Evolutionary conservation across 2,888 invertebrate species (phyloP).

Genomic region (Eudemis profundana): DNA sequence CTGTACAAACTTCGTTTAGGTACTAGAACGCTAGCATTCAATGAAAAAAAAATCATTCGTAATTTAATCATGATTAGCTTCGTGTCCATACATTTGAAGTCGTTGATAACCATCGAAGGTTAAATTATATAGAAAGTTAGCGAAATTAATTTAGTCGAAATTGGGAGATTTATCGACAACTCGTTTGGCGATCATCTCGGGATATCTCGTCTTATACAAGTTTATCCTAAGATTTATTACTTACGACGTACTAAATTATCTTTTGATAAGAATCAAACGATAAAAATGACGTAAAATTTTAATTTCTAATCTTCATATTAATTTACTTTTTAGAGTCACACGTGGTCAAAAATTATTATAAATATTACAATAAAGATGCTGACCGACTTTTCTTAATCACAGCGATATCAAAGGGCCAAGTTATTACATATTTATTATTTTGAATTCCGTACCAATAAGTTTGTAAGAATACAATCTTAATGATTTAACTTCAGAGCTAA

Average conservation of each 20-base stretch:
- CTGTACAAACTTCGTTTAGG: no score
- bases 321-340: conserved; percentile 2
- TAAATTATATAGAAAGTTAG: conserved; percentile 39
- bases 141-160: conserved; percentile 37
- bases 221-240: conserved; percentile 21
- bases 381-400: not conserved
- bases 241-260: conserved; percentile 11
- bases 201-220: conserved; percentile 12
- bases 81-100: conserved; percentile 4
- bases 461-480: no score
- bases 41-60: not conserved
- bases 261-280: conserved; percentile 19
- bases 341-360: conserved; percentile 4
- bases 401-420: not conserved
- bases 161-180: conserved; percentile 32
- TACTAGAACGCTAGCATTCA: no score
- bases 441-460: no score
- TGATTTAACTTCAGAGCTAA: no score
- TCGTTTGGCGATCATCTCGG: conserved; percentile 28
- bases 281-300: conserved; percentile 18
- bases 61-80: not conserved
- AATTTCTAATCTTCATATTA: conserved; percentile 5
- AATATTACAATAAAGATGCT: conserved; percentile 1
- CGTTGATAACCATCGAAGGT: conserved; percentile 1
- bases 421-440: not conserved